Conservation (phyloP, 1,140 invertebrate species). For the Caenorhabditis latens region DNA sequence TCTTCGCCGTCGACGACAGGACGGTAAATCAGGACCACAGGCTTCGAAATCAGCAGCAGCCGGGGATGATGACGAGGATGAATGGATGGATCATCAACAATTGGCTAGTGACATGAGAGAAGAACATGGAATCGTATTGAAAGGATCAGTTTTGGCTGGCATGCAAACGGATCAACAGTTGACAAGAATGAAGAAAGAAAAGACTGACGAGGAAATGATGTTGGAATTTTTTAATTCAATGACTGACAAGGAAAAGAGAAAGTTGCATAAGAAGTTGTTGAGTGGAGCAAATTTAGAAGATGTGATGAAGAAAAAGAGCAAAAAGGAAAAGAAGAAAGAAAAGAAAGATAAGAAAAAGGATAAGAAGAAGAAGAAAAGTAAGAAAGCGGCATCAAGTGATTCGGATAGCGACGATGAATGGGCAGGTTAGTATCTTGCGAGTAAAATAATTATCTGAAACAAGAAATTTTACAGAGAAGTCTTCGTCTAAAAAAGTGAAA, state of each 20-base stretch:
- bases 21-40: slow-evolving; percentile 26
- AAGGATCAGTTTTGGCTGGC: slow-evolving; percentile 33
- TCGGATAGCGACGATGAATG: slow-evolving; percentile 7
- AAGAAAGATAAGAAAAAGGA: slow-evolving; percentile 57
- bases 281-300: slow-evolving; percentile 25
- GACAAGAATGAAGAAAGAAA: slow-evolving; percentile 54
- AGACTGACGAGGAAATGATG: slow-evolving; percentile 40
- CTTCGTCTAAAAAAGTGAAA: slow-evolving; percentile 1
- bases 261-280: slow-evolving; percentile 61
- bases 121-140: slow-evolving; percentile 66
- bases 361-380: slow-evolving; percentile 60
- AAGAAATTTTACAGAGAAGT: background rate
- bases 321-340: slow-evolving; percentile 56
- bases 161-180: slow-evolving; percentile 59
- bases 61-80: slow-evolving; percentile 60
- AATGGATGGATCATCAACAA: slow-evolving; percentile 59
- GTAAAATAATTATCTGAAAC: too few species aligned
- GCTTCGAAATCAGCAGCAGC: background rate
- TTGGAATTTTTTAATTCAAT: slow-evolving; percentile 39
- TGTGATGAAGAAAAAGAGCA: slow-evolving; percentile 12
- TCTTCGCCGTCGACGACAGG: slow-evolving; percentile 52
- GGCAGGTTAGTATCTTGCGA: background rate
- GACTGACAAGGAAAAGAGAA: slow-evolving; percentile 56
- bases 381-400: slow-evolving; percentile 3
- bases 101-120: slow-evolving; percentile 66